A percentile compares a stretch with the other conserved stretches of the same genome.
These are phyloP conservation scores for Stegana nigrithorax DNA, from an alignment of 2,888 invertebrate species.

Conservation along the genomic window DNA sequence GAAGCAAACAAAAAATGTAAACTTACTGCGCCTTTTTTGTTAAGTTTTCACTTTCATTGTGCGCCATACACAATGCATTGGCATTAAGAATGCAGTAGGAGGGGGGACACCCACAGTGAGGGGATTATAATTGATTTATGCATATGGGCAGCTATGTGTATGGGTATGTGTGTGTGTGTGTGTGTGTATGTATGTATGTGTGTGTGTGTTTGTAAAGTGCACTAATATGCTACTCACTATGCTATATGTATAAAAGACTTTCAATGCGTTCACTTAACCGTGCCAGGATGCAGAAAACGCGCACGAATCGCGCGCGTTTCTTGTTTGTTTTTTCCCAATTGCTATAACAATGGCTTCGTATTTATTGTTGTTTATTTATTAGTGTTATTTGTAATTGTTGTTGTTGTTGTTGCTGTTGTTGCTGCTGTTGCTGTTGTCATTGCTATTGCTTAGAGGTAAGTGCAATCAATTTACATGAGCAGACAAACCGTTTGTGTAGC, in stretches of 20 bases:
- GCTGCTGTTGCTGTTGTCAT: background rate
- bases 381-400: too few species aligned
- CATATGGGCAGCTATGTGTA: too few species aligned
- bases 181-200: too few species aligned
- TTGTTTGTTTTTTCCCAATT: too few species aligned
- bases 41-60: slow-evolving; percentile 37
- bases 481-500: background rate
- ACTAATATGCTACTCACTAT: slow-evolving; percentile 13
- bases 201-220: slow-evolving; percentile 43
- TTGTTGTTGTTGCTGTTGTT: slow-evolving; percentile 14
- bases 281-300: too few species aligned
- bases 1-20: too few species aligned
- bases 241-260: background rate
- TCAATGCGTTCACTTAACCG: too few species aligned
- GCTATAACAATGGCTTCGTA: background rate
- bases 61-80: background rate
- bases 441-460: slow-evolving; percentile 2
- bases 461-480: slow-evolving; percentile 49
- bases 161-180: too few species aligned
- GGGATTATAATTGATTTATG: slow-evolving; percentile 56
- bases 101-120: too few species aligned
- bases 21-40: too few species aligned
- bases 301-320: too few species aligned
- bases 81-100: slow-evolving; percentile 7
- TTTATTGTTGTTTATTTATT: background rate